A percentile compares a stretch with the other conserved stretches of the same genome.
phyloP scores from a whole-genome alignment of 2,113 vertebrate genomes.

The Saguinus midas region DNA sequence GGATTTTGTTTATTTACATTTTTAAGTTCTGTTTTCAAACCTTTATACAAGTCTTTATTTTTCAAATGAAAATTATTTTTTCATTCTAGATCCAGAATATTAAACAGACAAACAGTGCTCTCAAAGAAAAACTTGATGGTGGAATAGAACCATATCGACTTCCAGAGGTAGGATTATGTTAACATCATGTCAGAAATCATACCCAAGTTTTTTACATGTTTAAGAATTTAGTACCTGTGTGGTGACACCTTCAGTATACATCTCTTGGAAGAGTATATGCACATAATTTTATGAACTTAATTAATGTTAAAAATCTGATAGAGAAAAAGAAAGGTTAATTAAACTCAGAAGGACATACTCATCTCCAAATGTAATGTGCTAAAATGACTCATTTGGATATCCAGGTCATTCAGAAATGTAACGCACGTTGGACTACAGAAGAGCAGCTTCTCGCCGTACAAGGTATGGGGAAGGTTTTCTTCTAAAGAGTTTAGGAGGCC shows the following conservation, averaged over 20 bases:
- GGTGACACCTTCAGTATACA: not conserved
- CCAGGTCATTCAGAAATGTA: constrained; percentile 94
- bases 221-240: not conserved
- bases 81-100: constrained; percentile 93
- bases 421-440: constrained; percentile 97
- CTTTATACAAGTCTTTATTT: constrained; percentile 5
- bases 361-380: not conserved
- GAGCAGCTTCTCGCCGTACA: constrained; percentile 98
- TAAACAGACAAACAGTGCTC: constrained; percentile 94
- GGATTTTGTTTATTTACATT: not conserved
- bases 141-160: constrained; percentile 92
- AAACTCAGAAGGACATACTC: fast-evolving
- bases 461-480: constrained; percentile 83
- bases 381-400: not conserved
- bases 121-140: constrained; percentile 93
- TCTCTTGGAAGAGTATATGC: not conserved
- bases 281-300: not conserved
- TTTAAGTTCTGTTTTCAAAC: not conserved
- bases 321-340: not conserved
- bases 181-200: not conserved
- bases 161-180: constrained; percentile 88
- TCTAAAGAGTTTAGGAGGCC: not conserved
- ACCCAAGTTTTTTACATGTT: not conserved
- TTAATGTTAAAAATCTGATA: not conserved
- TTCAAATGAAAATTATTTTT: constrained; percentile 53